Base-by-base conservation (phyloP, 2,888 invertebrate genomes). In the Furcula furcula region DNA sequence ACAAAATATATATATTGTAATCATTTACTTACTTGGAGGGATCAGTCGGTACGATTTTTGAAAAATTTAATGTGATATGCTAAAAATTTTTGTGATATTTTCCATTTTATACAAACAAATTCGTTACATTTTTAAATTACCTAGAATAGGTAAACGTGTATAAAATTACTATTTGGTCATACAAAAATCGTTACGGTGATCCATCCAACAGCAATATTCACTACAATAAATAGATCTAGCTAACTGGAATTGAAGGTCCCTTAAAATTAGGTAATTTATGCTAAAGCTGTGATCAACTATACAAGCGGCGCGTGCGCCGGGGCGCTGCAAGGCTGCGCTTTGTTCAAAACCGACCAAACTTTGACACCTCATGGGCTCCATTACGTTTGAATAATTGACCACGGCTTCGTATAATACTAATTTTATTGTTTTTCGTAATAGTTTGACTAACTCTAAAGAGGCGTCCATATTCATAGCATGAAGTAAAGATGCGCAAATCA, bases 191-290 rank as follows among this genome's bases (percentile, higher is more conserved):
- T 58, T 64, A 57, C 54, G 61, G 68, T 74, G 83, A 82, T 82
- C 77, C 84, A 79, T 71, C 82, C 76, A 76, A 76, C 40, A 70
- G 78, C 67, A 71, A 76, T 78, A 76, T 76, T 74, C 55, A 77
- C 84, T 87, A 88, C 85, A 85, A 83, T 85, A 84, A 79, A 82
- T 86, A 85, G 81, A 85, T 81, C 84, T 86, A 87, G 76, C 86
- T 87, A 87, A 86, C 73, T 86, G 87, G 87, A 87, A 87, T 86
- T 87, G 76, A 85, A 87, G 87, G 88, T 87, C 87, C 88, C 88
- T 87, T 87, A 87, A 80, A 86, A 87, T 85, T 88, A 88, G 82
- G 78, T 83, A 83, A 76, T 77, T 79, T 76, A 80, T 76, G 63
- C 64, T 64, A 73, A 78, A 83, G 76, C 83, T 59, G 82, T 81